A percentile compares a stretch with the other conserved stretches of the same genome.
phyloP scores from a whole-genome alignment of 2,113 vertebrate species.

The Melanocharis versteri region DNA sequence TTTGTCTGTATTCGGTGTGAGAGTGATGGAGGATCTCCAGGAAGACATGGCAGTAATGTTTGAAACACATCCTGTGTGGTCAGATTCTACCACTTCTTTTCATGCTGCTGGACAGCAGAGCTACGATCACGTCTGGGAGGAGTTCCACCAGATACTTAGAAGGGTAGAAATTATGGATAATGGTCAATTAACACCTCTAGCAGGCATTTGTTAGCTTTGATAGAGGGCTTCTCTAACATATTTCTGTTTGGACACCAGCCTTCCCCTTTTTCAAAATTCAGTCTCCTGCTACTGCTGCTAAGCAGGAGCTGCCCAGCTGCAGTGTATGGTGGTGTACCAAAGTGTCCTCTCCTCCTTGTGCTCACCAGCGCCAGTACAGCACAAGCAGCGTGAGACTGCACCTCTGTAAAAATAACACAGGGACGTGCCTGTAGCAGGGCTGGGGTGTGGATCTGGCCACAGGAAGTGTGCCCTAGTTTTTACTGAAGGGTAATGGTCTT shows the following conservation, averaged over 20 bases:
- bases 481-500: not conserved
- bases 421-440: not conserved
- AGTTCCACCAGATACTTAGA: constrained; percentile 62
- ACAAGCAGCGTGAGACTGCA: not conserved
- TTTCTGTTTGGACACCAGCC: not conserved
- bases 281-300: not conserved
- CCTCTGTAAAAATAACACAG: not conserved
- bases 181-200: not conserved
- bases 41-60: not conserved
- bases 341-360: not conserved
- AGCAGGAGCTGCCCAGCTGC: not conserved
- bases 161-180: not conserved
- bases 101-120: not conserved
- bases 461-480: not conserved
- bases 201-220: not conserved
- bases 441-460: not conserved
- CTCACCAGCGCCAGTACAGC: not conserved
- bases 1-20: not conserved
- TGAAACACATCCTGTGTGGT: not conserved
- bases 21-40: constrained; percentile 64
- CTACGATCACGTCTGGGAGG: constrained; percentile 54
- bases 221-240: not conserved
- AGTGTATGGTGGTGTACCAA: accelerated
- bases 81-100: constrained; percentile 5
- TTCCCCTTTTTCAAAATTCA: not conserved